These are phyloP conservation scores for Acanthaster planci DNA, from an alignment of 35 echinoderm and acorn worm genomes.

Conservation along the genomic window DNA sequence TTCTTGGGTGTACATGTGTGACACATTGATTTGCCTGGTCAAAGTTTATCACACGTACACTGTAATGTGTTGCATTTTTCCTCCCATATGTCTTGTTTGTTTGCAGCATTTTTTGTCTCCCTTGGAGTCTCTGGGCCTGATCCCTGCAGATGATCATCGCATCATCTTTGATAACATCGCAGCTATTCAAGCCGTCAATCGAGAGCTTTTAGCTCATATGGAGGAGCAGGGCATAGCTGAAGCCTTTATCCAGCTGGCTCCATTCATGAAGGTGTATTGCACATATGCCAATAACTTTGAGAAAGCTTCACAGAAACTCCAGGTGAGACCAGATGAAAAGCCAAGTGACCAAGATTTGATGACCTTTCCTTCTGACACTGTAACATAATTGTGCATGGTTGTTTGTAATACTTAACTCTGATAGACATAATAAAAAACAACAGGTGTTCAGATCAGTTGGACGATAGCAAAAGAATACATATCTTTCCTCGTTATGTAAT, in stretches of 20 bases:
- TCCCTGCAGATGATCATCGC: constrained; percentile 65
- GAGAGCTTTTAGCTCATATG: constrained; percentile 87
- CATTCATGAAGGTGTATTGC: constrained; percentile 83
- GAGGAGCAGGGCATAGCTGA: constrained; percentile 75
- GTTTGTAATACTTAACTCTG: too few relatives aligned
- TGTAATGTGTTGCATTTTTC: too few relatives aligned
- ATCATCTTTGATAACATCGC: constrained; percentile 85
- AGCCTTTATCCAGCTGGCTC: constrained; percentile 84
- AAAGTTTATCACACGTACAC: too few relatives aligned
- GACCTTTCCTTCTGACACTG: too few relatives aligned
- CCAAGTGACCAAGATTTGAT: too few relatives aligned
- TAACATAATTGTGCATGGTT: too few relatives aligned
- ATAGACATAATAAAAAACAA: too few relatives aligned
- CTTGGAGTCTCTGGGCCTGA: constrained; percentile 46
- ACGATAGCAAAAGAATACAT: too few relatives aligned
- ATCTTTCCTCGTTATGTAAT: too few relatives aligned
- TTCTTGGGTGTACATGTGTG: too few relatives aligned
- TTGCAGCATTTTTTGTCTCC: constrained; percentile 75
- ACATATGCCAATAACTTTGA: constrained; percentile 98
- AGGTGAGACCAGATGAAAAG: constrained; percentile 48
- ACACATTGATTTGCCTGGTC: too few relatives aligned
- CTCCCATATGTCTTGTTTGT: not conserved
- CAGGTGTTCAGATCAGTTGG: too few relatives aligned
- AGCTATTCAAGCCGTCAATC: constrained; percentile 87
- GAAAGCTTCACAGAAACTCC: constrained; percentile 68